Evolutionary conservation across 2,113 vertebrate genomes (phyloP).

Genomic region (Muntiacus muntjak): DNA sequence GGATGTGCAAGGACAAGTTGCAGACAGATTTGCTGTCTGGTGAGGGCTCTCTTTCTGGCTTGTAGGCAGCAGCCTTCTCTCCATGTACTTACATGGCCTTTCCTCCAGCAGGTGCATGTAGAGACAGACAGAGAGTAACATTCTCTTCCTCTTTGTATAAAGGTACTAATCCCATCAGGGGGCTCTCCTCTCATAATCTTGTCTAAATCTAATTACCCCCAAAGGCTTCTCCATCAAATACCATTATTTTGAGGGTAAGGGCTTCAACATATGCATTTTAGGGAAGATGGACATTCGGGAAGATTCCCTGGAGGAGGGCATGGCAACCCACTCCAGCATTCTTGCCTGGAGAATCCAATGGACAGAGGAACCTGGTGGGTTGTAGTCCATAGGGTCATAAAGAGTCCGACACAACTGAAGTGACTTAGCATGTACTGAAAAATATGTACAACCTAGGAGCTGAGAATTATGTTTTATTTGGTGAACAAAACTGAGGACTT

Average conservation of each 20-base stretch:
- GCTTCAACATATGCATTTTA: not conserved
- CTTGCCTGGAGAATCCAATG: not conserved
- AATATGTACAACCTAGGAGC: not conserved
- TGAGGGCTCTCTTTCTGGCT: not conserved
- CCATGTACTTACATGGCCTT: not conserved
- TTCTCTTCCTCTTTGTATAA: not conserved
- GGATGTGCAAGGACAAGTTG: not conserved
- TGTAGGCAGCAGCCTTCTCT: not conserved
- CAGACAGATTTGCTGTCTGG: not conserved
- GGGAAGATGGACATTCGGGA: not conserved
- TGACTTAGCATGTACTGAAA: not conserved
- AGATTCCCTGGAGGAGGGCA: not conserved
- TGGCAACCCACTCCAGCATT: not conserved
- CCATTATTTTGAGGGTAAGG: not conserved
- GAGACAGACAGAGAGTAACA: accelerated
- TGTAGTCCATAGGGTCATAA: not conserved
- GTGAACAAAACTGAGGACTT: not conserved
- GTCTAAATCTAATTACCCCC: not conserved
- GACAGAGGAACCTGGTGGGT: not conserved
- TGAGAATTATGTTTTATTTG: not conserved
- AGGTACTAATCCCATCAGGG: not conserved
- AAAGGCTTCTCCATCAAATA: not conserved
- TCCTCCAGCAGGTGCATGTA: not conserved
- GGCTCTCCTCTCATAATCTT: not conserved
- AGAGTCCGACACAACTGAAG: not conserved